Evolutionary conservation across 2,797 vertebrate genomes (phyloP).

Genomic region (Menidia menidia): DNA sequence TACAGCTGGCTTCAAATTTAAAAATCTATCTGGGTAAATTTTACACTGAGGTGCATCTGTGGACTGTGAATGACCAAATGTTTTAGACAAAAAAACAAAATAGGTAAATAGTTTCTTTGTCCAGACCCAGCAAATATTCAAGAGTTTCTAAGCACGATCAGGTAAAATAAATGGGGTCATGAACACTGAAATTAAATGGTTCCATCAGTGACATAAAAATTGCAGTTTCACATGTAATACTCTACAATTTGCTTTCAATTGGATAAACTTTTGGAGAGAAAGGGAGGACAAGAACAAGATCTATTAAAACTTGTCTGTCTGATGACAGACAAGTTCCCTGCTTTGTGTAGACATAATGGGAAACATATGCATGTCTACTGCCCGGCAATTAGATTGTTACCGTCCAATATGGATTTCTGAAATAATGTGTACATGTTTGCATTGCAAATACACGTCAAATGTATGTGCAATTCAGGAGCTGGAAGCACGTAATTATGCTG

Average conservation of each 20-base stretch:
- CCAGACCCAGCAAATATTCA: too few relatives aligned
- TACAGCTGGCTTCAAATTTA: conserved; percentile 43
- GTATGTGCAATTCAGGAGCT: conserved; percentile 10
- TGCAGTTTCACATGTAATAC: conserved; percentile 53
- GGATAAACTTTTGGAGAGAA: conserved; percentile 42
- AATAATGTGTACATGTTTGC: conserved; percentile 25
- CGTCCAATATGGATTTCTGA: conserved; percentile 33
- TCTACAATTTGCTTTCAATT: conserved; percentile 45
- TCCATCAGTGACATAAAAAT: conserved; percentile 21
- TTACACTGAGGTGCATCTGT: conserved; percentile 18
- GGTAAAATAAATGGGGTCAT: neutral
- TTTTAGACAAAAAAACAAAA: neutral
- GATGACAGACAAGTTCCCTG: conserved; percentile 31
- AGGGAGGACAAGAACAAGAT: conserved; percentile 32
- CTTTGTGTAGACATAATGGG: conserved; percentile 24
- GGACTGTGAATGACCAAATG: conserved; percentile 4
- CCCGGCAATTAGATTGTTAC: conserved; percentile 17
- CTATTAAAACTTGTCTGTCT: conserved; percentile 63
- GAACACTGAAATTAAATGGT: conserved; percentile 16
- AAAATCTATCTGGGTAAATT: conserved; percentile 30
- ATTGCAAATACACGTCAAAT: too few relatives aligned
- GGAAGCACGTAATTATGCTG: conserved; percentile 48
- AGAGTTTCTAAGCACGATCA: conserved; percentile 17
- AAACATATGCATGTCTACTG: conserved; percentile 17
- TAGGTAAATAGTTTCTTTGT: too few relatives aligned